Percentiles rank a stretch among this genome's conserved stretches.
phyloP scores from a whole-genome alignment of 2,888 invertebrate genomes.

The Stegana nigrithorax region DNA sequence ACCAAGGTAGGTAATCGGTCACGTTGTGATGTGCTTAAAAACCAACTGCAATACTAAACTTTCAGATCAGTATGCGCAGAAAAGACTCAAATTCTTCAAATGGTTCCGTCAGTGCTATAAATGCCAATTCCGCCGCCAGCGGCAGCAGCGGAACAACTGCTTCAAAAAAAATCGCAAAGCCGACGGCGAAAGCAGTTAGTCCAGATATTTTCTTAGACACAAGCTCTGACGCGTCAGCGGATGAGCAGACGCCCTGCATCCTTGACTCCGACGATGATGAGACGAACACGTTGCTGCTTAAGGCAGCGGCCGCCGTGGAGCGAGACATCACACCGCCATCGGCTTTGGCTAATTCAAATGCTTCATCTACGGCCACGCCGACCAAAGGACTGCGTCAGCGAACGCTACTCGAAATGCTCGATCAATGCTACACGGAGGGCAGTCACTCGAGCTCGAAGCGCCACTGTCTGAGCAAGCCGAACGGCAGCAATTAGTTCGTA shows the following conservation, averaged over 20 bases:
- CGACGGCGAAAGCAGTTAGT: conserved; percentile 30
- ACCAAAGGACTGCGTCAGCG: conserved; percentile 45
- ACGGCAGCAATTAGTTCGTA: conserved; percentile 29
- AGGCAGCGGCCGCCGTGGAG: conserved; percentile 15
- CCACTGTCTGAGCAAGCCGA: conserved; percentile 32
- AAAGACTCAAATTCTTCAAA: background rate
- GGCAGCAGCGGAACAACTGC: background rate
- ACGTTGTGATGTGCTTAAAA: background rate
- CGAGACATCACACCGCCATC: background rate
- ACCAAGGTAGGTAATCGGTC: conserved; percentile 1
- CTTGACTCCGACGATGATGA: background rate
- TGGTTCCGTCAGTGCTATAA: background rate
- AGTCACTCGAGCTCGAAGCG: conserved; percentile 42
- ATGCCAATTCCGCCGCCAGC: background rate
- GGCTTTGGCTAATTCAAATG: background rate
- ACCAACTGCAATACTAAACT: background rate
- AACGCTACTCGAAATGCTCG: conserved; percentile 65
- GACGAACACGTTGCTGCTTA: conserved; percentile 28
- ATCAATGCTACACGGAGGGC: conserved; percentile 57
- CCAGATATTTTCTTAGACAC: conserved; percentile 35
- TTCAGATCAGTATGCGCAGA: conserved; percentile 36
- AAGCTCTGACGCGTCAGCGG: background rate
- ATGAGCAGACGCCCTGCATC: background rate
- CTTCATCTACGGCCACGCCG: background rate
- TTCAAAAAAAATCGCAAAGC: background rate